Conservation (phyloP, 1,140 invertebrate genomes). For the Microvelia longipes region DNA sequence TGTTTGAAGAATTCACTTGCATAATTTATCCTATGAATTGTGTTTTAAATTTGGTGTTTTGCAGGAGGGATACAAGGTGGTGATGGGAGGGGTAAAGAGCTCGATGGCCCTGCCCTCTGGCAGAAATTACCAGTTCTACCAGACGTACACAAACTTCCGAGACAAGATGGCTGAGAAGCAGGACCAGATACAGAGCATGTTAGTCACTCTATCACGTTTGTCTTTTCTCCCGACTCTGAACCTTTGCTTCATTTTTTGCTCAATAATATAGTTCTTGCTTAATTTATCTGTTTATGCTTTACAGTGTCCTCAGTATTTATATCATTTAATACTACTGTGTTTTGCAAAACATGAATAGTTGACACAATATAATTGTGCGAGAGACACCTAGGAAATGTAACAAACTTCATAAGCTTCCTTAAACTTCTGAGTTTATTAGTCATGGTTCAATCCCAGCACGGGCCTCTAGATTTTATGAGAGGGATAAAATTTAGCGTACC, state of each 20-base stretch:
- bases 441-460: too few species aligned
- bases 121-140: slow-evolving; percentile 51
- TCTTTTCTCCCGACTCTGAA: neutral
- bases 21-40: too few species aligned
- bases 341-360: too few species aligned
- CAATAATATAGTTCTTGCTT: neutral
- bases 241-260: neutral
- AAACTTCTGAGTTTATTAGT: neutral
- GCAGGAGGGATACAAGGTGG: slow-evolving; percentile 36
- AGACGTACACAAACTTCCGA: slow-evolving; percentile 50
- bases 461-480: too few species aligned
- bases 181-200: slow-evolving; percentile 37
- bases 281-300: too few species aligned
- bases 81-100: slow-evolving; percentile 46
- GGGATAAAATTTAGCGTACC: too few species aligned
- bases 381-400: neutral
- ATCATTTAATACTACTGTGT: too few species aligned
- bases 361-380: too few species aligned
- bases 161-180: slow-evolving; percentile 41
- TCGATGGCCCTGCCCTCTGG: slow-evolving; percentile 51
- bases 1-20: too few species aligned
- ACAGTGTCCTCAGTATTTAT: neutral
- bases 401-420: neutral
- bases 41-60: slow-evolving; percentile 19
- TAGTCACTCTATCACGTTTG: slow-evolving; percentile 21